Evolutionary conservation across 2,113 vertebrate genomes (phyloP).

Genomic region (Engraulis encrasicolus): DNA sequence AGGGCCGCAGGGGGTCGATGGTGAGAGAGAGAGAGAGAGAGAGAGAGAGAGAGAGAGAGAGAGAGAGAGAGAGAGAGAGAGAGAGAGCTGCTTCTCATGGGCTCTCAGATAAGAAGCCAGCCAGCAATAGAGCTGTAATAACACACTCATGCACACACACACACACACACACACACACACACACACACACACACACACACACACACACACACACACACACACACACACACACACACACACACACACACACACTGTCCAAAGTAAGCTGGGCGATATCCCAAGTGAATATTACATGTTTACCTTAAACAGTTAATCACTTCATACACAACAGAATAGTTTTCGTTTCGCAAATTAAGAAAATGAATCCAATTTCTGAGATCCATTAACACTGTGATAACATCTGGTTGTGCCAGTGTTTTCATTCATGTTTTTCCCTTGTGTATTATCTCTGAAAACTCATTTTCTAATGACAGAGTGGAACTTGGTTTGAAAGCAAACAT

Average conservation of each 20-base stretch:
- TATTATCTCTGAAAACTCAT: background rate
- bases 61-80: no score
- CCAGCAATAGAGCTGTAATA: background rate
- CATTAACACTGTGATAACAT: background rate
- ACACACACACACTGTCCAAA: background rate
- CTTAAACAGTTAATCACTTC: slow-evolving; percentile 16
- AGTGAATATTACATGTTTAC: slow-evolving; percentile 5
- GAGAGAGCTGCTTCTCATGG: background rate
- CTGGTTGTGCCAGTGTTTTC: background rate
- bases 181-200: background rate
- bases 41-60: no score
- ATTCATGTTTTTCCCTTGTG: background rate
- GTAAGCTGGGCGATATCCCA: background rate
- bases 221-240: background rate
- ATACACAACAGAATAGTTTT: background rate
- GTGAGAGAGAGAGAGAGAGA: slow-evolving; percentile 93
- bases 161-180: background rate
- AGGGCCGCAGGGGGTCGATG: slow-evolving; percentile 91
- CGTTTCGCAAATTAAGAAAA: background rate
- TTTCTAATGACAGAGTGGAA: background rate
- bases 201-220: background rate
- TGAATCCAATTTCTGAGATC: background rate
- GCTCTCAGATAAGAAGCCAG: background rate
- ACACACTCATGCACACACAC: background rate
- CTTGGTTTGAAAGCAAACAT: background rate